Evolutionary conservation across 2,888 invertebrate species (phyloP).

Genomic region (Lysandra coridon): DNA sequence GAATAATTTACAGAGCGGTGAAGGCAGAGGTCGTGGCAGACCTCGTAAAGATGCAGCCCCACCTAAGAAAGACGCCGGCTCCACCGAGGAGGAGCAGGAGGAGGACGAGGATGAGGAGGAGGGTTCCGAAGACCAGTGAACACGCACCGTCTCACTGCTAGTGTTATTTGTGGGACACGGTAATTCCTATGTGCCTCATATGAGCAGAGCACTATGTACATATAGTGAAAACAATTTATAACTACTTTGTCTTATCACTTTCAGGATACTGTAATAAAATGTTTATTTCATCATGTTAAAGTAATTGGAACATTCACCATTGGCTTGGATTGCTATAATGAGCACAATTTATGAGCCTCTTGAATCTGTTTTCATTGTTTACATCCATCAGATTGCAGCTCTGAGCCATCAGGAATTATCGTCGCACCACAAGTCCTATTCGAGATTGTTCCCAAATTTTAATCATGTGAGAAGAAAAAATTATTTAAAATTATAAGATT

Average conservation of each 20-base stretch:
- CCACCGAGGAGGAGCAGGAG: slow-evolving; percentile 75
- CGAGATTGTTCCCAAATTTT: slow-evolving; percentile 66
- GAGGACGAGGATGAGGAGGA: slow-evolving; percentile 76
- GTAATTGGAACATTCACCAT: background rate
- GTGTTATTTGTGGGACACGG: slow-evolving; percentile 74
- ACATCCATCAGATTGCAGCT: slow-evolving; percentile 41
- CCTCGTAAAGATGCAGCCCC: slow-evolving; percentile 74
- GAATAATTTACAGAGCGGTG: slow-evolving; percentile 55
- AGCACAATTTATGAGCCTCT: background rate
- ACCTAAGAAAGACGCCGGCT: slow-evolving; percentile 75
- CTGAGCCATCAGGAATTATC: slow-evolving; percentile 61
- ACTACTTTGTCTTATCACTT: background rate
- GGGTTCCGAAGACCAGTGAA: slow-evolving; percentile 74
- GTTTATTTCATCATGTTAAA: background rate
- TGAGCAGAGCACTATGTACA: slow-evolving; percentile 51
- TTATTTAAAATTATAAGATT: slow-evolving; percentile 51
- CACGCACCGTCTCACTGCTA: slow-evolving; percentile 62
- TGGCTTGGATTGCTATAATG: background rate
- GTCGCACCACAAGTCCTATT: slow-evolving; percentile 67
- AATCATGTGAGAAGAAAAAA: slow-evolving; percentile 60
- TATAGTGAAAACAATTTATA: slow-evolving; percentile 33
- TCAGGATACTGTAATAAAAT: background rate
- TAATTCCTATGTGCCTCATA: slow-evolving; percentile 52
- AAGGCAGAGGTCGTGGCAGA: slow-evolving; percentile 71
- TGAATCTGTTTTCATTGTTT: slow-evolving; percentile 32